Conservation (phyloP, 2,888 invertebrate genomes). For the Monochamus alternatus region DNA sequence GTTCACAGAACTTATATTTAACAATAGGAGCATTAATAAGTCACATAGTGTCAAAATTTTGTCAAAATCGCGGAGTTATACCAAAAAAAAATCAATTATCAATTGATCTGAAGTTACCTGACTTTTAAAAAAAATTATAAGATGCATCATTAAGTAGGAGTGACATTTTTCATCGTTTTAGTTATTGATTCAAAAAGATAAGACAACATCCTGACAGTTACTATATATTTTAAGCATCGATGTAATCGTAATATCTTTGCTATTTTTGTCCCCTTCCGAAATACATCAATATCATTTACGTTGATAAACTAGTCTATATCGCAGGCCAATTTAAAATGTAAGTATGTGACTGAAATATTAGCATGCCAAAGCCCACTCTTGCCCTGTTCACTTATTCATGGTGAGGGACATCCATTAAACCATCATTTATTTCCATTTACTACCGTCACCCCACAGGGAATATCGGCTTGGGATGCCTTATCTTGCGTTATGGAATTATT, state of each 20-base stretch:
- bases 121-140: not conserved
- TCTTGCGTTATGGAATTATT: too few relatives aligned
- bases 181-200: not conserved
- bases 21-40: too few relatives aligned
- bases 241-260: not conserved
- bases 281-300: not conserved
- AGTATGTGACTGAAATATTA: constrained; percentile 24
- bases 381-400: constrained; percentile 17
- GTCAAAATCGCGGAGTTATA: too few relatives aligned
- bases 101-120: not conserved
- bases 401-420: constrained; percentile 11
- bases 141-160: not conserved
- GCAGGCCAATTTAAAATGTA: constrained; percentile 23
- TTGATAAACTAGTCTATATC: not conserved
- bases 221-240: not conserved
- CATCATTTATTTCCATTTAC: constrained; percentile 22
- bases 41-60: too few relatives aligned
- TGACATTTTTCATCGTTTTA: not conserved
- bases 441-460: not conserved
- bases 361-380: constrained; percentile 25
- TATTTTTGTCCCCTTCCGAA: not conserved
- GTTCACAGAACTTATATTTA: too few relatives aligned
- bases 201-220: not conserved
- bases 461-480: not conserved
- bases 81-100: too few relatives aligned